Evolutionary conservation across 2,888 invertebrate genomes (phyloP).

Genomic region (Sminthurinus aureus): DNA sequence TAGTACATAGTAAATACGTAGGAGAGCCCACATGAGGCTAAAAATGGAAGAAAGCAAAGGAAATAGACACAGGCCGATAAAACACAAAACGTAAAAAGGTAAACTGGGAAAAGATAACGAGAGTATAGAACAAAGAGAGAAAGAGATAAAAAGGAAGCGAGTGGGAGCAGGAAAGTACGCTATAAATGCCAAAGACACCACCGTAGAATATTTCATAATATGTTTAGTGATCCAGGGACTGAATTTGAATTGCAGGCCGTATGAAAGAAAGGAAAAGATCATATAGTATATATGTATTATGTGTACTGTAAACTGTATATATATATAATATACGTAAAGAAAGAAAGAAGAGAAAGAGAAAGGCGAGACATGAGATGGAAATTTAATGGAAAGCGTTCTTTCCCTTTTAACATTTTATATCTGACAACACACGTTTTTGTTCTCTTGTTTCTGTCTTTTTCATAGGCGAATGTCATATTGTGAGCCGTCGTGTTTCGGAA

Average conservation of each 20-base stretch:
- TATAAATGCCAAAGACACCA: no score
- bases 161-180: neutral
- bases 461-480: conserved; percentile 56
- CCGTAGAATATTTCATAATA: no score
- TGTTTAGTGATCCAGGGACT: no score
- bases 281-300: no score
- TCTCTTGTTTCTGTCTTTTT: conserved; percentile 18
- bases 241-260: no score
- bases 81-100: neutral
- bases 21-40: no score
- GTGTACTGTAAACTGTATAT: no score
- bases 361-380: neutral
- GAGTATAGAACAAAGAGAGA: neutral
- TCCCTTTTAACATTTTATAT: neutral
- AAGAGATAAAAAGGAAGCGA: neutral
- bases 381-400: conserved; percentile 5
- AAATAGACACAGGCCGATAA: neutral
- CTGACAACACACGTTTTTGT: conserved; percentile 4
- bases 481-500: conserved; percentile 56
- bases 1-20: no score
- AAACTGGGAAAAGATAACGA: neutral
- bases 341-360: neutral
- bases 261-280: no score
- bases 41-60: neutral
- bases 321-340: neutral